Conservation (phyloP, 2,888 invertebrate genomes). For the Coleophora deauratella region DNA sequence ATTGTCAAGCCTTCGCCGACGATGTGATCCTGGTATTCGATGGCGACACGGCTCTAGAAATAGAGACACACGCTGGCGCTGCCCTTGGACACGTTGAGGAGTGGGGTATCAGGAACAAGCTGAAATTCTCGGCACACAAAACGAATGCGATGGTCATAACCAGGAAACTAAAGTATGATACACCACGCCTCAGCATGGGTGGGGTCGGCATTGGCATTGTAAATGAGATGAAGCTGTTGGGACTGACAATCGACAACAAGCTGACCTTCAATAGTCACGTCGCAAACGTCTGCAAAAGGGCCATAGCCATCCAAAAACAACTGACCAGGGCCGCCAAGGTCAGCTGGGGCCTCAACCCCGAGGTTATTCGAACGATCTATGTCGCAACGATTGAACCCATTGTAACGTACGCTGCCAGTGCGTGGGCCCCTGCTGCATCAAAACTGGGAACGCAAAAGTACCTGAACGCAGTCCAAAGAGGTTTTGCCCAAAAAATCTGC, state of each 20-base stretch:
- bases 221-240: slow-evolving; percentile 9
- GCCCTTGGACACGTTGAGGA: slow-evolving; percentile 6
- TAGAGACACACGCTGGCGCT: slow-evolving; percentile 6
- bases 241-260: slow-evolving; percentile 9
- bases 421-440: not conserved
- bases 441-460: not conserved
- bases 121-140: slow-evolving; percentile 11
- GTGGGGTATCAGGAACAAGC: slow-evolving; percentile 12
- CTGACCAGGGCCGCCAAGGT: slow-evolving; percentile 4
- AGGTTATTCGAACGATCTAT: not conserved
- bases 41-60: slow-evolving; percentile 4
- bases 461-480: not conserved
- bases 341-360: slow-evolving; percentile 6
- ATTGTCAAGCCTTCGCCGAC: slow-evolving; percentile 13
- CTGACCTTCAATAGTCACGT: slow-evolving; percentile 11
- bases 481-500: slow-evolving; percentile 2
- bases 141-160: slow-evolving; percentile 11
- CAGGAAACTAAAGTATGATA: slow-evolving; percentile 7
- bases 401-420: not conserved
- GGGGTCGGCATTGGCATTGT: slow-evolving; percentile 3
- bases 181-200: slow-evolving; percentile 11
- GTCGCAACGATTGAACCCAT: not conserved
- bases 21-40: slow-evolving; percentile 8
- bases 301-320: slow-evolving; percentile 3
- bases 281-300: slow-evolving; percentile 6